Evolutionary conservation across 2,888 invertebrate species (phyloP), one percentile per base, ranked within the genome.

Genomic region (Mycogona germanica): DNA sequence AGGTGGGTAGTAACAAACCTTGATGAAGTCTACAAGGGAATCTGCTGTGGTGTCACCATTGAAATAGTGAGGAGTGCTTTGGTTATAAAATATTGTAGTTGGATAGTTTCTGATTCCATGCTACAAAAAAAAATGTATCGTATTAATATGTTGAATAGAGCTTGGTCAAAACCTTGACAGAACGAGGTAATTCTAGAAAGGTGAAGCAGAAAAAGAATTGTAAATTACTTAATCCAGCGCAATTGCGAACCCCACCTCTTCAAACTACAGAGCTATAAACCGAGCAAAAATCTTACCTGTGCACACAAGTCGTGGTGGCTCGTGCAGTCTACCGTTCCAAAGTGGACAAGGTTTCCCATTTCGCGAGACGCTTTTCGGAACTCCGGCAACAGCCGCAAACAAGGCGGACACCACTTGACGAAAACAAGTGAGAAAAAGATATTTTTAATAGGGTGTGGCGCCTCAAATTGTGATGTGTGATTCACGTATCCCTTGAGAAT

Each of bases 361-460:
- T 61, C 52, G 41, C 72, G 66, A 51, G 81, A 79, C 17, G 81
- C 78, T 66, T 78, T 78, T 9, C 82, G 72, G 56, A 82, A 71
- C 70, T 82, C 81, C 14, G 81, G 81, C 55, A 84, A 70, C 58
- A 84, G 70, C 55, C 75, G 72, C 69, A 80, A 75, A 64, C 84
- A 85, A 0, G 84, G 84, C 4, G 84, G 83, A 67, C 84, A 85
- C 81, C 82, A 83, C 62, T 74, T 62, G 25, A 9, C 35, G n/a
- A 32, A n/a, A 32, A 32, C 9, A 32, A 32, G n/a, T n/a, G n/a
- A n/a, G n/a, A n/a, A n/a, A 67, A 62, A 38, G 50, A 44, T 21
- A 51, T 32, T 35, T 35, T 35, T 35, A 12, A 35, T 35, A 35
- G 35, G 14, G 12, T 14, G 12, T 14, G 12, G 12, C 12, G 12